Evolutionary conservation across 2,888 invertebrate species (phyloP).

Genomic region (Drosophila limbata): DNA sequence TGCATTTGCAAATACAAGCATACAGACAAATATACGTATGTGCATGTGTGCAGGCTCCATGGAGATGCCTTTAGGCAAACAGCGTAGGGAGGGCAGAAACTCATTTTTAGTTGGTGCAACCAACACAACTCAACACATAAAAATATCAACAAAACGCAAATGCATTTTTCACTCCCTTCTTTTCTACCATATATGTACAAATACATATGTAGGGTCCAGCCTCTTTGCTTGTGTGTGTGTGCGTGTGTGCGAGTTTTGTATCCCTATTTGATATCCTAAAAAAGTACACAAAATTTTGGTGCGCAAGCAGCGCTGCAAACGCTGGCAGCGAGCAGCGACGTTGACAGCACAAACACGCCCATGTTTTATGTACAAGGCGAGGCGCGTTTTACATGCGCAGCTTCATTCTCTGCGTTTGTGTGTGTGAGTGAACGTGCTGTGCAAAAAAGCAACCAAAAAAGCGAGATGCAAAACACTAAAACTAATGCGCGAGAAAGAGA

Average conservation of each 20-base stretch:
- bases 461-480: constrained; percentile 84
- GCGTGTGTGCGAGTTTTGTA: constrained; percentile 52
- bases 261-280: constrained; percentile 83
- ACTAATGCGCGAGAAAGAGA: constrained; percentile 84
- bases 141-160: constrained; percentile 51
- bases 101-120: constrained; percentile 75
- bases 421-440: constrained; percentile 25
- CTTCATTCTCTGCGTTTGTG: constrained; percentile 32
- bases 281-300: constrained; percentile 80
- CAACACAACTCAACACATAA: constrained; percentile 41
- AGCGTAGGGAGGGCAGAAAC: constrained; percentile 24
- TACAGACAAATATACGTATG: constrained; percentile 1
- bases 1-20: constrained; percentile 49
- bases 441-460: constrained; percentile 81
- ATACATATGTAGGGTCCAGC: constrained; percentile 39
- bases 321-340: constrained; percentile 51
- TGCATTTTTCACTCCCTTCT: constrained; percentile 73
- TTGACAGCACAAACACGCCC: constrained; percentile 75
- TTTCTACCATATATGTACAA: constrained; percentile 22
- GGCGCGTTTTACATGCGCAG: constrained; percentile 74
- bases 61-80: constrained; percentile 15
- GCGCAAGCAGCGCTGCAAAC: constrained; percentile 66
- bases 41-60: constrained; percentile 10
- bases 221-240: constrained; percentile 25
- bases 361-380: constrained; percentile 76